Evolutionary conservation across 2,888 invertebrate genomes (phyloP), one percentile per base, ranked within the genome.

Genomic region (Dicranocentrus wangi): DNA sequence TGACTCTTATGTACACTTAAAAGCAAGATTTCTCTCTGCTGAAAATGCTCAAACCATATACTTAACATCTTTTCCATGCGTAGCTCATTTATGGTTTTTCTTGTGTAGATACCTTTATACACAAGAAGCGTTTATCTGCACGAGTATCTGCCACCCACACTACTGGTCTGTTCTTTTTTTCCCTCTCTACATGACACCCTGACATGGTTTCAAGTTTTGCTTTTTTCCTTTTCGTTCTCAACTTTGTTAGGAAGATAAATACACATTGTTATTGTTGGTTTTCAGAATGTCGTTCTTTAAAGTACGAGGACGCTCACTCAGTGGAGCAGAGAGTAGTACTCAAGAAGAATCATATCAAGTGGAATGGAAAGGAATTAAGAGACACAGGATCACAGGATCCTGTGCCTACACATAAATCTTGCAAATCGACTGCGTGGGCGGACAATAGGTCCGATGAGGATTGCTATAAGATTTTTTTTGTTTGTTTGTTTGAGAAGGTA

Each of bases 101-200:
- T n/a, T n/a, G n/a, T n/a, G n/a, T n/a, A n/a, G n/a, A n/a, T n/a
- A 66, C 43, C 43, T 58, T n/a, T n/a, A n/a, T 39, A 55, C 32
- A 55, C 47, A 17, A 32, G 32, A 32, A 32, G 10, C 32, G 3
- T 32, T 32, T 32, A 10, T 7, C 10, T 3, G 3, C 5, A 42
- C 19, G 17, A 15, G 23, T 69, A 53, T 17, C 32, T 53, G 58
- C 72, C 72, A 72, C 72, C 72, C 72, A 72, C 72, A 63, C 72
- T 53, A 3, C 32, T 32, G 32, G 10, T 32, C 32, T 32, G 5
- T 32, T 3, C 32, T 32, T 7, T 71, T 39, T 71, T 42, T 71
- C 27, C 70, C 47, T 25, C 70, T 47, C 25, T 32, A 28, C 72
- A 63, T 72, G 72, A 61, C 72, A 72, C 63, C 63, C 72, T 72